phyloP scores from a whole-genome alignment of 2,888 invertebrate species.

The Cetonia aurata region DNA sequence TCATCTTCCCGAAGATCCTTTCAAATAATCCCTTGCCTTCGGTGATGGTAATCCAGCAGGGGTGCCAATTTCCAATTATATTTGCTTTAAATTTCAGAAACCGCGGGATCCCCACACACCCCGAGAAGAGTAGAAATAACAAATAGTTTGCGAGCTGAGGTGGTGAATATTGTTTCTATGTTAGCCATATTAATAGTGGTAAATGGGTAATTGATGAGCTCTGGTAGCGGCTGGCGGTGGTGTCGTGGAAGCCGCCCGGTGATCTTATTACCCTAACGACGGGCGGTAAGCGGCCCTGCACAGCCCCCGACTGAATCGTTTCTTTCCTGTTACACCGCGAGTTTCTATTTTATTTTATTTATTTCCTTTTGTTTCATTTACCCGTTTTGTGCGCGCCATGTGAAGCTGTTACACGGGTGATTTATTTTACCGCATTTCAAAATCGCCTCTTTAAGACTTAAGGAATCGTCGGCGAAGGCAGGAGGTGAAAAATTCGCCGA shows the following conservation, averaged over 20 bases:
- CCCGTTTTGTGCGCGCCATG: conserved; percentile 16
- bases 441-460: conserved; percentile 18
- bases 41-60: conserved; percentile 17
- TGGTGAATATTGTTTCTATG: conserved; percentile 57
- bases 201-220: conserved; percentile 64
- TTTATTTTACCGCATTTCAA: conserved; percentile 40
- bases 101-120: conserved; percentile 48
- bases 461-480: neutral
- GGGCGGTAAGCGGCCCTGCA: conserved; percentile 56
- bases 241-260: conserved; percentile 59
- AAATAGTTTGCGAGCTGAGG: conserved; percentile 6
- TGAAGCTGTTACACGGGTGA: conserved; percentile 36
- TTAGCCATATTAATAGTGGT: conserved; percentile 61
- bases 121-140: conserved; percentile 55
- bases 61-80: conserved; percentile 46
- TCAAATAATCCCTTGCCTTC: neutral
- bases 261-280: conserved; percentile 65
- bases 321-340: neutral
- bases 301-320: conserved; percentile 38
- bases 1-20: conserved; percentile 9
- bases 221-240: conserved; percentile 61
- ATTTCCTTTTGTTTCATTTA: conserved; percentile 45
- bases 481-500: conserved; percentile 15
- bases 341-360: conserved; percentile 9
- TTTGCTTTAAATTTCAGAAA: conserved; percentile 48